phyloP scores from a whole-genome alignment of 1,140 invertebrate species.

The Drosophila ercepeae region DNA sequence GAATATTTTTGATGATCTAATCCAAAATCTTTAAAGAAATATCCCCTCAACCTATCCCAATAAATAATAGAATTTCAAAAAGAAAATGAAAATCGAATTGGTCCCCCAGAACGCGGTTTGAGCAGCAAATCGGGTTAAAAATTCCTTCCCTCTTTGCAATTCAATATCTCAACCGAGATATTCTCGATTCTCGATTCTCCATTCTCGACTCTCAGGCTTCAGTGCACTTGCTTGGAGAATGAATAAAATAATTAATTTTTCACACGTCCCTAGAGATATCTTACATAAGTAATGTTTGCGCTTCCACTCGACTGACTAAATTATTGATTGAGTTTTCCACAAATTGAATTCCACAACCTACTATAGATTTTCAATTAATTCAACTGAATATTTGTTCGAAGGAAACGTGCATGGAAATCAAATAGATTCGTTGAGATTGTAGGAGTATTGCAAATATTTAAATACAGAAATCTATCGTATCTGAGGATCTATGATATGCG shows the following conservation, averaged over 20 bases:
- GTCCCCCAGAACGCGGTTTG: too few relatives aligned
- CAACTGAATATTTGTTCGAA: neutral
- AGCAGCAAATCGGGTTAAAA: neutral
- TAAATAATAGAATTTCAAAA: too few relatives aligned
- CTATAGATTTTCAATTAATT: neutral
- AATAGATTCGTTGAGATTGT: neutral
- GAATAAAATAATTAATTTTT: neutral
- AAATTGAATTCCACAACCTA: neutral
- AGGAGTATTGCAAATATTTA: neutral
- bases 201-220: too few relatives aligned
- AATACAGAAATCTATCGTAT: neutral
- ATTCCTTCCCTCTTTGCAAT: neutral
- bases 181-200: too few relatives aligned
- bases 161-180: neutral
- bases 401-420: neutral
- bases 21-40: too few relatives aligned
- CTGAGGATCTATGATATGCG: neutral
- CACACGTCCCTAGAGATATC: neutral
- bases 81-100: too few relatives aligned
- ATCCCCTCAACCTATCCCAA: too few relatives aligned
- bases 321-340: neutral
- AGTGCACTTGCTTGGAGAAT: neutral
- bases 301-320: neutral
- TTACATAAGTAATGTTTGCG: neutral
- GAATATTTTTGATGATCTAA: too few relatives aligned